phyloP scores from a whole-genome alignment of 2,113 vertebrate species.

The Prunella fulvescens region DNA sequence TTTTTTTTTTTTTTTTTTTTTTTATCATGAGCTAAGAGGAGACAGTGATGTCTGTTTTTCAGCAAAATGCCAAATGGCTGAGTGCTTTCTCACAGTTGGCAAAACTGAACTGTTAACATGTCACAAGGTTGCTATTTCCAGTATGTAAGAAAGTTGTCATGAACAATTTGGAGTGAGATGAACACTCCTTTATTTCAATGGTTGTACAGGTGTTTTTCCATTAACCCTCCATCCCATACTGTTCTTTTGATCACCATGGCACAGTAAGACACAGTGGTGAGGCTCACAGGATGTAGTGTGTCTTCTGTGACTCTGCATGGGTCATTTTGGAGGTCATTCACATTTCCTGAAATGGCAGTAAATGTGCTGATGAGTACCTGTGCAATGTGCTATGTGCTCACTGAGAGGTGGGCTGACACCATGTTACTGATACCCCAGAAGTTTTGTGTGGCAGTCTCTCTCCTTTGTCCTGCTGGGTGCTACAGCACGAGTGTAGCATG shows the following conservation, averaged over 20 bases:
- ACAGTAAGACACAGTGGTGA: background rate
- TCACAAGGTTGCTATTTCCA: background rate
- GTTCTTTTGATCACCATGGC: background rate
- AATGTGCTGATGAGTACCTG: rapidly evolving
- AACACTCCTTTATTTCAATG: background rate
- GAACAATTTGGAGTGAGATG: background rate
- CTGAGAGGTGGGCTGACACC: background rate
- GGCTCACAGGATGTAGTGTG: background rate
- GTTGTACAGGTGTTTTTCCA: background rate
- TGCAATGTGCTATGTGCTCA: too few species aligned
- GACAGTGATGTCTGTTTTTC: background rate
- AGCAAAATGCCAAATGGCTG: background rate
- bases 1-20: too few species aligned
- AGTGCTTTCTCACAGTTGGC: background rate
- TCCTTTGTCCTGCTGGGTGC: background rate
- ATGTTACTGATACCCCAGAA: background rate
- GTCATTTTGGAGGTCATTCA: background rate
- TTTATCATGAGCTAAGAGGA: background rate
- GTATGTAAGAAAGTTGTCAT: background rate
- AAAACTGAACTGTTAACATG: background rate
- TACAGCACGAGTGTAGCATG: rapidly evolving
- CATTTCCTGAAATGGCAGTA: background rate
- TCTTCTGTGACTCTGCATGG: background rate
- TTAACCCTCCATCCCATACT: background rate
- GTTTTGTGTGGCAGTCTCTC: background rate